Evolutionary conservation across 92 coral and sea anemone genomes (phyloP), one percentile per base, ranked within the genome.

Genomic region (Parazoanthus darwini): DNA sequence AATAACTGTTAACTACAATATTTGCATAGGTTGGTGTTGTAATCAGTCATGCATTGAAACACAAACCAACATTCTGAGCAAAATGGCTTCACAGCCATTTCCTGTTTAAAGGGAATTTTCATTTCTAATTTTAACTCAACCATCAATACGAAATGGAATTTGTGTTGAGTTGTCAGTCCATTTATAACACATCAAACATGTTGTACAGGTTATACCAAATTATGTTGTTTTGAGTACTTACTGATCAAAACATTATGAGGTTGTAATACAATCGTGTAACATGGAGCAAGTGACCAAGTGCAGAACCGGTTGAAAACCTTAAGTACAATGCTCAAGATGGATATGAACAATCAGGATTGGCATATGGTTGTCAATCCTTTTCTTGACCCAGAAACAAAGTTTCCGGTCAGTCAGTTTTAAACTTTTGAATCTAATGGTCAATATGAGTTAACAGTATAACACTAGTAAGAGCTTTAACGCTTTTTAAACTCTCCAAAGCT

Each of bases 301-400:
- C 3, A 54, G 18, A 54, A 4, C 23, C 10, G 33, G 79, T 84
- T 25, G 8, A 44, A 20, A 56, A 16, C 23, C 25, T 67, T 18
- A n/a, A n/a, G n/a, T n/a, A 25, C 26, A 46, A 43, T n/a, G 26
- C 23, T 14, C 67, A 71, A 84, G 67, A 84, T 84, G 87, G 75
- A 54, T 68, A 48, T 26, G 26, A 84, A 26, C 37, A 84, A 71
- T 50, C 87, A 70, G 68, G 87, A 84, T 48, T 84, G 87, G 87
- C 75, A 84, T 84, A 66, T 84, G 39, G 79, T 84, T 84, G 46
- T 70, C 67, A 84, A 84, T 72, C 87, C 87, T 2, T 84, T 84
- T 72, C 87, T 72, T 22, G 66, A 84, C 20, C 46, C 70, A 68
- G 87, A 72, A 72, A 37, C 87, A 84, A n/a, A 84, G 18, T 44